These are phyloP conservation scores for Drosophila aff. DNA, from an alignment of 1,140 invertebrate genomes.

Conservation along the genomic window DNA sequence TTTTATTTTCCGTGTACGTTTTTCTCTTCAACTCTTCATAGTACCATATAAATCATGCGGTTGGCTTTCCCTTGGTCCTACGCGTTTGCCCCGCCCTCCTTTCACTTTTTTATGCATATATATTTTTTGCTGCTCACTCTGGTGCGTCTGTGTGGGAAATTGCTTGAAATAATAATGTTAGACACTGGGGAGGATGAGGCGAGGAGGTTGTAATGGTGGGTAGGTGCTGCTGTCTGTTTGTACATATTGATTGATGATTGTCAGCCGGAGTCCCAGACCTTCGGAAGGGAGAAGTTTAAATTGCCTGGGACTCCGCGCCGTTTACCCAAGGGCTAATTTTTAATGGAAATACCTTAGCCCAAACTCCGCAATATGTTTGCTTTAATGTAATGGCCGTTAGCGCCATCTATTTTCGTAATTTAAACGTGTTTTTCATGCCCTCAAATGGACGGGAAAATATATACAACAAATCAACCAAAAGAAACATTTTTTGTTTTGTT, in stretches of 20 bases:
- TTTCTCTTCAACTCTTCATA: slow-evolving; percentile 14
- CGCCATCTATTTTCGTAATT: slow-evolving; percentile 21
- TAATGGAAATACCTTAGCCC: slow-evolving; percentile 72
- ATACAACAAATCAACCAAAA: slow-evolving; percentile 16
- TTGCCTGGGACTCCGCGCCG: slow-evolving; percentile 52
- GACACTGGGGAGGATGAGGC: slow-evolving; percentile 26
- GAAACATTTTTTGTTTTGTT: background rate
- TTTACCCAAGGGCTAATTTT: slow-evolving; percentile 67
- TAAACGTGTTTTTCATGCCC: slow-evolving; percentile 20
- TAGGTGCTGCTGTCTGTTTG: slow-evolving; percentile 44
- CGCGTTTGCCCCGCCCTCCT: background rate
- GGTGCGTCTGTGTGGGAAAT: slow-evolving; percentile 70
- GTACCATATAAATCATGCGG: slow-evolving; percentile 75
- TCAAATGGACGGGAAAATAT: slow-evolving; percentile 26
- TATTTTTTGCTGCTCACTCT: slow-evolving; percentile 35
- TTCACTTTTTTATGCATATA: slow-evolving; percentile 6
- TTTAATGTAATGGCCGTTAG: slow-evolving; percentile 56
- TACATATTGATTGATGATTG: slow-evolving; percentile 80
- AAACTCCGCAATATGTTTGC: slow-evolving; percentile 58
- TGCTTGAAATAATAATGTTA: slow-evolving; percentile 82
- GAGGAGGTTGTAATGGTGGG: background rate
- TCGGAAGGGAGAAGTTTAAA: slow-evolving; percentile 70
- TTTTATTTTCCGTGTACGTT: slow-evolving; percentile 12
- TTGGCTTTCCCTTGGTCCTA: slow-evolving; percentile 62
- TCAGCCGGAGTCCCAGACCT: slow-evolving; percentile 53